Evolutionary conservation across 2,888 invertebrate species (phyloP), one percentile per base, ranked within the genome.

Genomic region (Augochlorella aurata): DNA sequence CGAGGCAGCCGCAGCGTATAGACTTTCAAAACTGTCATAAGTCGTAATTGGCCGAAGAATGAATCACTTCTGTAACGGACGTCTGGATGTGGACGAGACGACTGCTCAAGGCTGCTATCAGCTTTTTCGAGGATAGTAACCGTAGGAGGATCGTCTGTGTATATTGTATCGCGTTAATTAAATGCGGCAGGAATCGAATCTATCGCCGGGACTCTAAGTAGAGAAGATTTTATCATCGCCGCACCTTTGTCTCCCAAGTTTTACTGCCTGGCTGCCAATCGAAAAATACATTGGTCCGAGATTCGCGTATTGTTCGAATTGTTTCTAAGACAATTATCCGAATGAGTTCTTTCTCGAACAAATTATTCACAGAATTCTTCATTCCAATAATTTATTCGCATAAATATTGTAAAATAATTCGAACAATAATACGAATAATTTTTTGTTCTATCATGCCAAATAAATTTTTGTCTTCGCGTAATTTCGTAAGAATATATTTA

Each of bases 21-120:
- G 63, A 38, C 63, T 63, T 63, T 63, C 38, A 24, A 63, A 63
- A 38, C 63, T 63, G 63, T 63, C 38, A 38, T 63, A 38, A 63
- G 63, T 38, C 18, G 18, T 29, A 38, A 38, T 63, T 38, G 63
- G 38, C 10, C 29, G 63, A 38, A 29, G 63, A 63, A 38, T 38
- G 63, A 63, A 38, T 63, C 63, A 38, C 29, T 38, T 63, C 63
- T 63, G 9, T 18, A 18, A 16, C 38, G 16, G 38, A 63, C 29
- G 38, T 63, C 29, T 38, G 63, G 24, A 63, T 18, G 38, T 63
- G 63, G 63, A 63, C 29, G 29, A 10, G 29, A 29, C 9, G 38
- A 63, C 38, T 63, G 63, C 29, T 63, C 63, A 63, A 38, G 63
- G 63, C 63, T 63, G 38, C 29, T 18, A 24, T 38, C 29, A 38